Base-by-base conservation (phyloP, 2,888 invertebrate genomes). In the Eristalis pertinax region DNA sequence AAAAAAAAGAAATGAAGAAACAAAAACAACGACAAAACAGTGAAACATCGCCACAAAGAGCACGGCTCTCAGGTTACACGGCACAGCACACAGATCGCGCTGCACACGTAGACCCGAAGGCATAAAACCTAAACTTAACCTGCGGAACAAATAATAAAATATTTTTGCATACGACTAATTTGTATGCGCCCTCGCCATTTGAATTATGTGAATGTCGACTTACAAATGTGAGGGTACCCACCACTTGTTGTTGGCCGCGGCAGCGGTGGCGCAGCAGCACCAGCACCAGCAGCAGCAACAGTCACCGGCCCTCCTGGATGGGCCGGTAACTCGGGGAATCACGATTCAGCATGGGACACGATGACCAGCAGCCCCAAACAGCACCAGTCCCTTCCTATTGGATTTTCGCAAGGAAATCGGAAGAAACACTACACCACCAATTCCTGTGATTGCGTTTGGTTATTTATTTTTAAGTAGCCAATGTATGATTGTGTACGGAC, bases 91-190 rank as follows among this genome's bases (percentile, higher is more conserved):
- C 26, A 58, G 60, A 65, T 73, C 64, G 79, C 72, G 41, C 63
- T 81, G 81, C 77, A 86, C 85, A 86, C 85, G 82, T 82, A 82
- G 74, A 26, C 68, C 73, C 64, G 26, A 74, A 82, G 85, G 73
- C 69, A 86, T 82, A 86, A 73, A 74, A 65, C 85, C 78, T 78
- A 82, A 86, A 82, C 85, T 86, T 82, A 82, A 78, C 85, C 77
- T 74, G 85, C 82, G 85, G 82, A 87, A 87, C 86, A 87, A 87
- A 87, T 87, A 87, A 87, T 87, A 87, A 87, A 87, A 87, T 87
- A 87, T 87, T 84, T 89, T 89, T 83, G 89, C 89, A 88, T 88
- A 88, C 88, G 88, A 88, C 88, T 89, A 88, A 89, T 89, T 89
- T 89, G 89, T 89, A 89, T 89, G 89, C 89, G 89, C 89, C 88